A percentile compares a stretch with the other conserved stretches of the same genome.
phyloP scores from a whole-genome alignment of 2,888 invertebrate genomes.

The Cartodere bifasciata region DNA sequence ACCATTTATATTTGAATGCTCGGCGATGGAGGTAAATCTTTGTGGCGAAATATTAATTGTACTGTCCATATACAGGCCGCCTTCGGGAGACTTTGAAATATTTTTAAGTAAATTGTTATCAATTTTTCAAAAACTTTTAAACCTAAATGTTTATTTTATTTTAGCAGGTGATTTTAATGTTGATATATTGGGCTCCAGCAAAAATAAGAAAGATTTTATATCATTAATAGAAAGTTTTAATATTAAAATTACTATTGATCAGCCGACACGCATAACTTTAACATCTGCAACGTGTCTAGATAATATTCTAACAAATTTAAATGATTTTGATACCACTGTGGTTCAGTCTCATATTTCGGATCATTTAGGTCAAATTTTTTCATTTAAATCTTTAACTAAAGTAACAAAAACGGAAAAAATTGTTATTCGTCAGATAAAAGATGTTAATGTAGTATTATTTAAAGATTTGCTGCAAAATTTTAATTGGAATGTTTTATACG shows the following conservation, averaged over 20 bases:
- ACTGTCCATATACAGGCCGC: slow-evolving; percentile 6
- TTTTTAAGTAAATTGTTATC: neutral
- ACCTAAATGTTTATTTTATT: slow-evolving; percentile 3
- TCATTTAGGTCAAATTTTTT: slow-evolving; percentile 2
- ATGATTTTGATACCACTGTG: neutral
- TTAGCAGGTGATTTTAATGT: slow-evolving; percentile 5
- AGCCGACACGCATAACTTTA: too few species aligned
- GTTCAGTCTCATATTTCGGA: slow-evolving; percentile 2
- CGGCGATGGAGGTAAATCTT: neutral
- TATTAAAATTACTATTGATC: neutral
- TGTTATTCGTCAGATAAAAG: too few species aligned
- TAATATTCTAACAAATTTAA: slow-evolving; percentile 6
- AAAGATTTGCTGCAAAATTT: too few species aligned
- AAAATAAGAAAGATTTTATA: slow-evolving; percentile 3
- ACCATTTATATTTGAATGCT: slow-evolving; percentile 1
- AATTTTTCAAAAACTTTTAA: slow-evolving; percentile 4
- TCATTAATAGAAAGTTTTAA: slow-evolving; percentile 2
- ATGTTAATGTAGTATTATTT: too few species aligned
- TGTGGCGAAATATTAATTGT: neutral
- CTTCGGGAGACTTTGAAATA: too few species aligned
- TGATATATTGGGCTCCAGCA: neutral
- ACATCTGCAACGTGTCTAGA: slow-evolving; percentile 7
- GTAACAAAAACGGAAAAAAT: too few species aligned
- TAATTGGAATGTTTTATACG: too few species aligned
- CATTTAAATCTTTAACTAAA: too few species aligned